Conservation (phyloP, 2,113 vertebrate genomes). For the Callorhinus ursinus region DNA sequence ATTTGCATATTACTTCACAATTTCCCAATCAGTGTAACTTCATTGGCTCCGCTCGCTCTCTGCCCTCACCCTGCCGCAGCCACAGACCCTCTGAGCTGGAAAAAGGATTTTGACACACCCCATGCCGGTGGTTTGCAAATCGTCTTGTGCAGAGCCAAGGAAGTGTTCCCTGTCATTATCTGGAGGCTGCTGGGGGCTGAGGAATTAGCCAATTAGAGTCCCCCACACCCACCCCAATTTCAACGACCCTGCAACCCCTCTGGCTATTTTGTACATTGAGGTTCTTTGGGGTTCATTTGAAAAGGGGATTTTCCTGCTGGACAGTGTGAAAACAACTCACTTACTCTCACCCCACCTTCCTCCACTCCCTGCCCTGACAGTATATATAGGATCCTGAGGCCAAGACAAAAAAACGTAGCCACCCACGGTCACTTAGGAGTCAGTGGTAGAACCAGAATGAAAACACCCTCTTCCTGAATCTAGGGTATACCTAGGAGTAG, state of each 20-base stretch:
- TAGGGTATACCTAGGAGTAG: neutral
- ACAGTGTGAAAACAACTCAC: slow-evolving; percentile 21
- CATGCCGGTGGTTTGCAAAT: neutral
- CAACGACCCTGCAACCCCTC: neutral
- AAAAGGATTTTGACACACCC: neutral
- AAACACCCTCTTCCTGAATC: neutral
- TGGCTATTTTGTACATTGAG: neutral
- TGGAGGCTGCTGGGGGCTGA: neutral
- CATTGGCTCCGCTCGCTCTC: neutral
- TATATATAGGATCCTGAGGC: neutral
- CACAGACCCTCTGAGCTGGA: neutral
- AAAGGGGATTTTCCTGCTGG: neutral
- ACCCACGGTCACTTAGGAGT: neutral
- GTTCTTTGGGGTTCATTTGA: slow-evolving; percentile 9
- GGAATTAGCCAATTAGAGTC: neutral
- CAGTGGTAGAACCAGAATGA: neutral
- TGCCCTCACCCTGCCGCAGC: neutral
- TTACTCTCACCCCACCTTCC: neutral
- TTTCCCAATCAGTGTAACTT: slow-evolving; percentile 36
- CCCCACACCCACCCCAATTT: neutral
- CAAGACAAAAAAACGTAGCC: neutral
- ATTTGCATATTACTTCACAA: neutral
- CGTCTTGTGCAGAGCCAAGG: neutral
- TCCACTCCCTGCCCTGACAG: neutral
- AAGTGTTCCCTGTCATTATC: neutral